Evolutionary conservation across 2,113 vertebrate species (phyloP).

Genomic region (Clarias magur): DNA sequence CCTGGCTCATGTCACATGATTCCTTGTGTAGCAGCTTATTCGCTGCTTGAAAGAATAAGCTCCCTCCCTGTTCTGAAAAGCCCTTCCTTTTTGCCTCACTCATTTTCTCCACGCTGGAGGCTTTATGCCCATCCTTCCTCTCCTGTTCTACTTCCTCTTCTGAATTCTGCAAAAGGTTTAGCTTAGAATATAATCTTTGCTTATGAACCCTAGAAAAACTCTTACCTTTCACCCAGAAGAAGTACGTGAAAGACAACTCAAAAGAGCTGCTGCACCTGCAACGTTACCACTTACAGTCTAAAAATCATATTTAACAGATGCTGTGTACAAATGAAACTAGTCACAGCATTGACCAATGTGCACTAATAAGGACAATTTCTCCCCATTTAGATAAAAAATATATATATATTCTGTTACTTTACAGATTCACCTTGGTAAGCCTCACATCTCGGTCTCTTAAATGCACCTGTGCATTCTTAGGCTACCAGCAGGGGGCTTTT

Average conservation of each 20-base stretch:
- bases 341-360: background rate
- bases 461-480: conserved; percentile 35
- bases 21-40: conserved; percentile 62
- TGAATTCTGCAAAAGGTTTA: conserved; percentile 1
- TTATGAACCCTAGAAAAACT: background rate
- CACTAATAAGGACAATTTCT: background rate
- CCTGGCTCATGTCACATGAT: conserved; percentile 60
- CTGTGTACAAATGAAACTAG: background rate
- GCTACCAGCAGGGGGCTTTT: conserved; percentile 29
- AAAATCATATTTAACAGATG: background rate
- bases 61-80: conserved; percentile 63
- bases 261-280: background rate
- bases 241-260: background rate
- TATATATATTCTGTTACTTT: background rate
- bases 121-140: conserved; percentile 40
- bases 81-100: conserved; percentile 60
- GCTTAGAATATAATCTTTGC: conserved; percentile 22
- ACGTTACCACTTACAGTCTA: background rate
- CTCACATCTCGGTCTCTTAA: background rate
- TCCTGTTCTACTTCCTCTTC: conserved; percentile 37
- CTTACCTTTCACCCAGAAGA: background rate
- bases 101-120: conserved; percentile 58
- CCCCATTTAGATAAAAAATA: background rate
- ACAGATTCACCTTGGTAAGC: background rate
- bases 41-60: conserved; percentile 48